Evolutionary conservation across 2,888 invertebrate genomes (phyloP).

Genomic region (Plebejus anna): DNA sequence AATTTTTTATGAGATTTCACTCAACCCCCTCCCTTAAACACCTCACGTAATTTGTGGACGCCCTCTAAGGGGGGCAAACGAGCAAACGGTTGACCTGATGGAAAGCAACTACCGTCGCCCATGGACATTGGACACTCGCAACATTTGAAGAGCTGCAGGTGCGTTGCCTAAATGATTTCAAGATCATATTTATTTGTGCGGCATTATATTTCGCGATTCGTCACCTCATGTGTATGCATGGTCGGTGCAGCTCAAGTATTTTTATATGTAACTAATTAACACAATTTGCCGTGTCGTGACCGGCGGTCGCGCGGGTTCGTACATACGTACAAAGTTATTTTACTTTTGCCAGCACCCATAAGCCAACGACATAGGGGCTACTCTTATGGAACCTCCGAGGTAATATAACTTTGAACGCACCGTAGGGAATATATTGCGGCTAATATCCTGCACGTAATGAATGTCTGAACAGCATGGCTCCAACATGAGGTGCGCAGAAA

Average conservation of each 20-base stretch:
- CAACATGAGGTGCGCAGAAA: conserved; percentile 25
- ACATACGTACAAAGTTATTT: not conserved
- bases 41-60: no score
- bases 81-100: no score
- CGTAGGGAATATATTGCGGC: conserved; percentile 38
- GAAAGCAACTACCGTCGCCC: no score
- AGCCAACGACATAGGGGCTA: not conserved
- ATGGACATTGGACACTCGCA: no score
- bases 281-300: conserved; percentile 29
- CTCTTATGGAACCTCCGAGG: not conserved
- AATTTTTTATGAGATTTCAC: no score
- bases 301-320: not conserved
- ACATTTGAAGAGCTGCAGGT: no score
- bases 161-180: not conserved
- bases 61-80: no score
- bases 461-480: conserved; percentile 37
- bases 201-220: conserved; percentile 14
- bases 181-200: not conserved
- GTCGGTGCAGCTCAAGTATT: conserved; percentile 3
- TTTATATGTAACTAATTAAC: conserved; percentile 26
- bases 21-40: no score
- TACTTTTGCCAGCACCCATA: not conserved
- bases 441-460: conserved; percentile 43
- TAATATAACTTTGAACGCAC: not conserved
- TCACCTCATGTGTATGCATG: conserved; percentile 22